These are phyloP conservation scores for Pecten maximus DNA, from an alignment of 2,888 invertebrate genomes.

Conservation along the genomic window DNA sequence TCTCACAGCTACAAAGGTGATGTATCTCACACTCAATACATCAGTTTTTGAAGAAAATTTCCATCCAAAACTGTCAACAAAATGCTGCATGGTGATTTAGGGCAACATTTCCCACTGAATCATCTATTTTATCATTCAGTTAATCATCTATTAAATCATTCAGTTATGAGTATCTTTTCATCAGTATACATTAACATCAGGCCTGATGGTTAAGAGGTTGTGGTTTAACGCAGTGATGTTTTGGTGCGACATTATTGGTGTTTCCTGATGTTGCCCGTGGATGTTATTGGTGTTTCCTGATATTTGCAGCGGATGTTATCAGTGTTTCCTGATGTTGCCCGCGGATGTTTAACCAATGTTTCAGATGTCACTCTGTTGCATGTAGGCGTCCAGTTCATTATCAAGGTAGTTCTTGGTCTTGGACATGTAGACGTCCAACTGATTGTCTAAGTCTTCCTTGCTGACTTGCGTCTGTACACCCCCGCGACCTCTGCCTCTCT, in stretches of 20 bases:
- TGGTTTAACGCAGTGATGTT: neutral
- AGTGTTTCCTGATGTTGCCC: neutral
- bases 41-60: too few species aligned
- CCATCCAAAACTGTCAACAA: too few species aligned
- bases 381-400: constrained; percentile 86
- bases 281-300: neutral
- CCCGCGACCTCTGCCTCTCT: constrained; percentile 67
- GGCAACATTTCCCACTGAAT: too few species aligned
- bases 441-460: constrained; percentile 87
- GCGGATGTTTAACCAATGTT: neutral
- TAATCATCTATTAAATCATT: too few species aligned
- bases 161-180: neutral
- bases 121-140: too few species aligned
- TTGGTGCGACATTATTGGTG: neutral
- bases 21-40: too few species aligned
- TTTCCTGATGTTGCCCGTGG: neutral
- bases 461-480: constrained; percentile 58
- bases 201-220: too few species aligned
- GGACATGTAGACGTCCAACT: constrained; percentile 89
- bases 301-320: neutral
- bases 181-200: neutral
- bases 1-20: too few species aligned
- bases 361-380: constrained; percentile 82
- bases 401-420: constrained; percentile 86
- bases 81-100: too few species aligned